phyloP scores from a whole-genome alignment of 1,140 invertebrate genomes.

The Lutraria rhynchaena region DNA sequence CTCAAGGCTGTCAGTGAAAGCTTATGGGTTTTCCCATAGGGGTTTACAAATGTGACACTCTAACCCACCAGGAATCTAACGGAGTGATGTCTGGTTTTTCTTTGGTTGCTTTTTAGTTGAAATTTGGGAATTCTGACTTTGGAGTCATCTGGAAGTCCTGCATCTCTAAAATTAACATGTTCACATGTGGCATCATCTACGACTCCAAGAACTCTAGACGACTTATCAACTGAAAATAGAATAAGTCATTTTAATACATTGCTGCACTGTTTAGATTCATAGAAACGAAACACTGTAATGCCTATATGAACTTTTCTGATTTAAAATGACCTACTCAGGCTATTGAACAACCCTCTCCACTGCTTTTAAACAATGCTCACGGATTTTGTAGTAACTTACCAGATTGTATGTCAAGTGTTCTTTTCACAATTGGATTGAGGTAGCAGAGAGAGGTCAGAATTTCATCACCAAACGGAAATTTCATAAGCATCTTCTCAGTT shows the following conservation, averaged over 20 bases:
- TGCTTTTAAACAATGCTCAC: too few relatives aligned
- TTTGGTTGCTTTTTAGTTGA: not conserved
- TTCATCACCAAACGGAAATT: constrained; percentile 30
- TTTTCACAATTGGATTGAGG: not conserved
- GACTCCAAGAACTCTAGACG: not conserved
- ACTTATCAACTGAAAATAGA: not conserved
- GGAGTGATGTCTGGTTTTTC: not conserved
- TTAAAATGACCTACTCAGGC: too few relatives aligned
- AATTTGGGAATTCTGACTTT: not conserved
- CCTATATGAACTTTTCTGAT: too few relatives aligned
- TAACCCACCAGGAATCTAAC: not conserved
- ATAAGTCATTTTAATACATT: too few relatives aligned
- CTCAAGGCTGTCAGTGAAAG: too few relatives aligned
- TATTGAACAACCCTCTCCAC: too few relatives aligned
- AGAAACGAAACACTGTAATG: too few relatives aligned
- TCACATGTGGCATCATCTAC: not conserved
- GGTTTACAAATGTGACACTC: not conserved
- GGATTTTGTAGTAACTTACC: too few relatives aligned
- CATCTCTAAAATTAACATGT: not conserved
- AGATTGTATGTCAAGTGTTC: not conserved
- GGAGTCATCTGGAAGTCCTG: not conserved
- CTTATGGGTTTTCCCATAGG: too few relatives aligned
- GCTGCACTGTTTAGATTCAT: too few relatives aligned
- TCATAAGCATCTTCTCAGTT: constrained; percentile 16
- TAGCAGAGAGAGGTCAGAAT: constrained; percentile 9